Evolutionary conservation across 2,797 vertebrate species (phyloP).

Genomic region (Mareca penelope): DNA sequence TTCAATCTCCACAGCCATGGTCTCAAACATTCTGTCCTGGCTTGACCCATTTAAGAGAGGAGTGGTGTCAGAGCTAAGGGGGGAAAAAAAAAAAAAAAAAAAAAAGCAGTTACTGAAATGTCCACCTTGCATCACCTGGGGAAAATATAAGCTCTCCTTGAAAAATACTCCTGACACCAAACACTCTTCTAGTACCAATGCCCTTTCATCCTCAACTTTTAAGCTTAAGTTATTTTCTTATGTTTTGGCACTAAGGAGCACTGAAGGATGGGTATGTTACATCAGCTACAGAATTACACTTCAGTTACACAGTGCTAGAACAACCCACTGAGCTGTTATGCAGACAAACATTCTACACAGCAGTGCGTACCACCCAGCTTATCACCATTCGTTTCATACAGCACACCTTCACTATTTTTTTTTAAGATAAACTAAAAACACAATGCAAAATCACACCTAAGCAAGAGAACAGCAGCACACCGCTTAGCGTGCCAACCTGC

Average conservation of each 20-base stretch:
- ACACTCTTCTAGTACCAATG: neutral
- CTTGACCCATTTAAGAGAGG: slow-evolving; percentile 95
- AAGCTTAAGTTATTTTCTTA: neutral
- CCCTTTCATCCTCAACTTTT: neutral
- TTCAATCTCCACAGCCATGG: slow-evolving; percentile 98
- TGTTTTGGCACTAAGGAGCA: neutral
- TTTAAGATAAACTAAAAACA: neutral
- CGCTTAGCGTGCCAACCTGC: too few relatives aligned
- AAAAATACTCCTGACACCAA: neutral
- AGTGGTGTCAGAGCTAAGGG: slow-evolving; percentile 91
- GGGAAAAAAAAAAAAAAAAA: neutral
- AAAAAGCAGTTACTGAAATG: slow-evolving; percentile 28
- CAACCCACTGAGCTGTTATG: neutral
- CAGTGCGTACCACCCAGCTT: neutral
- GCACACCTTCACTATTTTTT: neutral
- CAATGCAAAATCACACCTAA: neutral
- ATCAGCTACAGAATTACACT: neutral
- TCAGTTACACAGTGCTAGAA: neutral
- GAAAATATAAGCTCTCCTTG: neutral
- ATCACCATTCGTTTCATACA: neutral
- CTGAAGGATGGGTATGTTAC: neutral
- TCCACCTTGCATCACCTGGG: neutral
- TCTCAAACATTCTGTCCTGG: slow-evolving; percentile 99
- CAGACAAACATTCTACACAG: neutral
- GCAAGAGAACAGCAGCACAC: neutral